Evolutionary conservation across 1,140 invertebrate species (phyloP).

Genomic region (Euglossa dilemma): DNA sequence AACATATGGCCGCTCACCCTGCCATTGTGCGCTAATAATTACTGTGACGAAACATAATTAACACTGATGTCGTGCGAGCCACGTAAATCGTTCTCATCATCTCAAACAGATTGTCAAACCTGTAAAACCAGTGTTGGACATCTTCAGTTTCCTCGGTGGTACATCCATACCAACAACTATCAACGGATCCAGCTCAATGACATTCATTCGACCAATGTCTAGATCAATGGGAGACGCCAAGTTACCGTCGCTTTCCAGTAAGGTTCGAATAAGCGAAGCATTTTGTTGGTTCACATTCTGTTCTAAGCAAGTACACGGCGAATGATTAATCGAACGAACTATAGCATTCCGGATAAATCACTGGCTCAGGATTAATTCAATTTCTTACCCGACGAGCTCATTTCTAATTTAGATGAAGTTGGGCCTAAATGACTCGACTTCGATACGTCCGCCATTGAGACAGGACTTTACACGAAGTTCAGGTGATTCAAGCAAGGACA

Average conservation of each 20-base stretch:
- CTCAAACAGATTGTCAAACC: slow-evolving; percentile 72
- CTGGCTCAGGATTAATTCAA: neutral
- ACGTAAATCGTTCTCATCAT: neutral
- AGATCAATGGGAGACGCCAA: slow-evolving; percentile 84
- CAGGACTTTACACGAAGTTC: neutral
- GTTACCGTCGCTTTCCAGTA: slow-evolving; percentile 31
- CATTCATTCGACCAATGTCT: slow-evolving; percentile 80
- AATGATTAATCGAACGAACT: no score
- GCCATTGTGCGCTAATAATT: slow-evolving; percentile 84
- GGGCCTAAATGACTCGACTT: neutral
- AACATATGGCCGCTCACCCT: slow-evolving; percentile 82
- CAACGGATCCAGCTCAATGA: slow-evolving; percentile 80
- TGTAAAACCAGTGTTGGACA: slow-evolving; percentile 85
- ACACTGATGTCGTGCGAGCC: neutral
- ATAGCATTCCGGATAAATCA: no score
- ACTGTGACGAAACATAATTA: slow-evolving; percentile 72
- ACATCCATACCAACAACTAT: slow-evolving; percentile 83
- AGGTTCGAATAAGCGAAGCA: slow-evolving; percentile 41
- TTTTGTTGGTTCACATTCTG: slow-evolving; percentile 10
- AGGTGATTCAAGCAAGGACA: neutral
- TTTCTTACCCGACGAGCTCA: slow-evolving; percentile 24
- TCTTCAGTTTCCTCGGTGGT: slow-evolving; percentile 84
- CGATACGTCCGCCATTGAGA: neutral
- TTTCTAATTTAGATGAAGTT: neutral
- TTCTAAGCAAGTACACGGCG: neutral